phyloP scores from a whole-genome alignment of 2,797 vertebrate genomes.

The Borostomias antarcticus region DNA sequence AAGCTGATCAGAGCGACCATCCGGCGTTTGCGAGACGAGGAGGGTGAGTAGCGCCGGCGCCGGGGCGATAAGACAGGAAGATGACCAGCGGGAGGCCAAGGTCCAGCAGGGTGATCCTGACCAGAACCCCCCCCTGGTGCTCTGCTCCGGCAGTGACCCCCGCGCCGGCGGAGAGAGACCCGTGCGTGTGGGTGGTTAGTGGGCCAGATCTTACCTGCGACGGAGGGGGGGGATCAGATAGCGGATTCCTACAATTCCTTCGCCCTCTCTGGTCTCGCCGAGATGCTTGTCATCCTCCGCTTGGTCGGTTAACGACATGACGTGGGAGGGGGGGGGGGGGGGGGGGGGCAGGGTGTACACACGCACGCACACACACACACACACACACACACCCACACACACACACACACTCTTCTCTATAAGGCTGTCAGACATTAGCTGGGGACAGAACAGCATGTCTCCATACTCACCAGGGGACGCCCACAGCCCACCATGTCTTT shows the following conservation, averaged over 20 bases:
- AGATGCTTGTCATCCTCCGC: conserved; percentile 20
- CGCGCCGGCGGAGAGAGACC: neutral
- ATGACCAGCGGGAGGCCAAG: neutral
- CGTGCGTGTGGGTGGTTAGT: conserved; percentile 19
- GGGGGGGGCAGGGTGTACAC: neutral
- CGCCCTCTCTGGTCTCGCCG: conserved; percentile 44
- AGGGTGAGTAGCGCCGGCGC: conserved; percentile 72
- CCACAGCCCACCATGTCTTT: no score
- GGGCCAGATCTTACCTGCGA: conserved; percentile 43
- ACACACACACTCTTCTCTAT: no score
- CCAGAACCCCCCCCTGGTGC: neutral
- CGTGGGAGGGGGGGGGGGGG: neutral
- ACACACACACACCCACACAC: no score
- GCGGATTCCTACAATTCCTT: conserved; percentile 68
- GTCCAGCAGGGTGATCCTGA: neutral
- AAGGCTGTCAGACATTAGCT: no score
- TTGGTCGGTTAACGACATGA: neutral
- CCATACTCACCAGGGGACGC: no score
- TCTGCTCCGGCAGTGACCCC: neutral
- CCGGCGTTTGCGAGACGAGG: conserved; percentile 86
- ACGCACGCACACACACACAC: neutral
- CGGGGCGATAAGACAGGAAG: no score
- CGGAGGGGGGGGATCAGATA: conserved; percentile 58
- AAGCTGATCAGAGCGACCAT: conserved; percentile 93
- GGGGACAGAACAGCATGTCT: no score